Conservation (phyloP, 2,113 vertebrate species). For the Periophthalmus modestus region DNA sequence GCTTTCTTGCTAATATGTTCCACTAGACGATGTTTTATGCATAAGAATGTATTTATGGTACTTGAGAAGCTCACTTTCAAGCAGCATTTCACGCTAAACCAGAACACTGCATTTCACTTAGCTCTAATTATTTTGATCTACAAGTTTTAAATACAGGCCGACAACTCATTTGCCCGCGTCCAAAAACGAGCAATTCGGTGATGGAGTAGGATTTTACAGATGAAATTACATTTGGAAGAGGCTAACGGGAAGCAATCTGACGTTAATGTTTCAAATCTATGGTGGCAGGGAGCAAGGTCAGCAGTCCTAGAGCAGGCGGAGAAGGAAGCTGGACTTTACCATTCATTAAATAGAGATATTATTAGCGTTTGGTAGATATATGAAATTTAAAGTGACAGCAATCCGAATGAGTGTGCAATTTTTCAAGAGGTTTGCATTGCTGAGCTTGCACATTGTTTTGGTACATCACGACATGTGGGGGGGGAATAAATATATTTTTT, state of each 20-base stretch:
- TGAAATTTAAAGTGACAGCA: constrained; percentile 56
- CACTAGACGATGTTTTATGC: constrained; percentile 1
- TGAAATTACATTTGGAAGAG: constrained; percentile 6
- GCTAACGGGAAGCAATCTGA: constrained; percentile 11
- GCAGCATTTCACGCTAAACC: neutral
- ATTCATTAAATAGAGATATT: constrained; percentile 44
- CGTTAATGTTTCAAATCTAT: constrained; percentile 36
- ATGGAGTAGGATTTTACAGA: neutral
- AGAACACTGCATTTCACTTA: neutral
- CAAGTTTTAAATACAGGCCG: neutral
- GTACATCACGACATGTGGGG: constrained; percentile 26
- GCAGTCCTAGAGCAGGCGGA: constrained; percentile 6
- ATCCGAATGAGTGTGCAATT: constrained; percentile 46
- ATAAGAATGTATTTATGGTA: constrained; percentile 6
- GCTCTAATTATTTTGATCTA: neutral
- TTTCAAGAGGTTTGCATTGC: constrained; percentile 38
- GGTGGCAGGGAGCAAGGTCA: constrained; percentile 29
- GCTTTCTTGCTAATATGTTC: constrained; percentile 1
- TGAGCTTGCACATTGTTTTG: constrained; percentile 45
- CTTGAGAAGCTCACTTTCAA: neutral
- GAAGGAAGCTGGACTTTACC: constrained; percentile 22
- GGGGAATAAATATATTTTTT: neutral
- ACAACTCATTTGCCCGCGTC: neutral
- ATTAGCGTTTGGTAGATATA: constrained; percentile 24
- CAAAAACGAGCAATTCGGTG: neutral